Percentiles rank a stretch among this genome's conserved stretches.
Evolutionary conservation across 2,113 vertebrate species (phyloP).

Genomic region (Rhagologus leucostigma): DNA sequence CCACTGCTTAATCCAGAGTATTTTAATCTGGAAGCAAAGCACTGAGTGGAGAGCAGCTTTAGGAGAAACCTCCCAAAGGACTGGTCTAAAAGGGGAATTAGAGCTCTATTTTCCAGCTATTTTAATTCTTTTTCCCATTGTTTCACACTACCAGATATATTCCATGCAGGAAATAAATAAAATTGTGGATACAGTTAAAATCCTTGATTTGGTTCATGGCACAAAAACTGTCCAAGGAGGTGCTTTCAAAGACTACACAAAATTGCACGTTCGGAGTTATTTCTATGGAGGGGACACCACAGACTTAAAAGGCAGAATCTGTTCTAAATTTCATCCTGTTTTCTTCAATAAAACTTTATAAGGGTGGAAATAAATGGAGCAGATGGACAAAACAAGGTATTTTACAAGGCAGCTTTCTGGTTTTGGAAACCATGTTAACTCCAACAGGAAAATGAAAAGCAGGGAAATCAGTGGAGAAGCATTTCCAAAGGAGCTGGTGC

Average conservation of each 20-base stretch:
- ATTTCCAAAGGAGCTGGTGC: background rate
- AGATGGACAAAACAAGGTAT: background rate
- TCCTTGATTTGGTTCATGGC: background rate
- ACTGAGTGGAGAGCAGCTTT: background rate
- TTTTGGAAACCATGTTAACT: background rate
- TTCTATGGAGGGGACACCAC: fast-evolving
- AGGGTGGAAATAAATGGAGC: background rate
- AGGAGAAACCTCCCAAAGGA: background rate
- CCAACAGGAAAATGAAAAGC: background rate
- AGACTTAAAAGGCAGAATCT: background rate
- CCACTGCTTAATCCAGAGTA: background rate
- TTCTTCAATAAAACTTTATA: background rate
- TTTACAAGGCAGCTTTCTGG: background rate
- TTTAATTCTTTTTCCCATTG: background rate
- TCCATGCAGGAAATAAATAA: background rate
- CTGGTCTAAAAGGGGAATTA: background rate
- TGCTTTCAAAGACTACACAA: background rate
- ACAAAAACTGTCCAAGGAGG: background rate
- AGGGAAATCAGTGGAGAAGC: background rate
- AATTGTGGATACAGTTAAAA: background rate
- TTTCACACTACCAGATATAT: background rate
- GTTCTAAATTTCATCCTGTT: background rate
- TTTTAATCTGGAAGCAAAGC: background rate
- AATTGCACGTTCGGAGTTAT: fast-evolving
- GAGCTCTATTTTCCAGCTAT: background rate